Evolutionary conservation across 2,113 vertebrate species (phyloP).

Genomic region (Syngnathoides biaculeatus): DNA sequence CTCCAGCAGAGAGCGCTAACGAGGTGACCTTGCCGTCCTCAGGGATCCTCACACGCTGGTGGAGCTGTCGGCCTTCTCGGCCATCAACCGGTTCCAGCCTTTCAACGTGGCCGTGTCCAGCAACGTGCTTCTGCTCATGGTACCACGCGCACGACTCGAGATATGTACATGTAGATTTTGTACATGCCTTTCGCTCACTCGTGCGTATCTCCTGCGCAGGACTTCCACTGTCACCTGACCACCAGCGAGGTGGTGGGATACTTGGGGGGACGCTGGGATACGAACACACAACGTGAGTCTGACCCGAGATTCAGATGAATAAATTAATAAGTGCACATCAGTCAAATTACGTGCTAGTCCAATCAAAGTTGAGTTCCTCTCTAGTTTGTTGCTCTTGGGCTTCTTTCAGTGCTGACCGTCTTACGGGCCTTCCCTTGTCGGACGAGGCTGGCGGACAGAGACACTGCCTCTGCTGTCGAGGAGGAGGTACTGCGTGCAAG

Average conservation of each 20-base stretch:
- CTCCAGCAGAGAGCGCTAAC: not conserved
- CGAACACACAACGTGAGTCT: conserved; percentile 85
- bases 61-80: conserved; percentile 86
- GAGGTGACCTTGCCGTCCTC: conserved; percentile 21
- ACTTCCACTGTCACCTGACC: conserved; percentile 96
- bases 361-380: not conserved
- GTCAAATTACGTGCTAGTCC: not conserved
- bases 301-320: not conserved
- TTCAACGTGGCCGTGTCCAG: conserved; percentile 95
- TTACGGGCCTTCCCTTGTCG: conserved; percentile 91
- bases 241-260: conserved; percentile 93
- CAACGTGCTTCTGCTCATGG: conserved; percentile 92
- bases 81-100: conserved; percentile 95
- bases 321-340: not conserved
- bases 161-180: too few relatives aligned
- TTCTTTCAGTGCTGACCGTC: conserved; percentile 84
- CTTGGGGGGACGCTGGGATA: conserved; percentile 94
- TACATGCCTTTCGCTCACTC: too few relatives aligned
- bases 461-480: conserved; percentile 77
- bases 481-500: conserved; percentile 79
- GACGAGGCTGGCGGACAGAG: conserved; percentile 81
- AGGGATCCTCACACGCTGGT: conserved; percentile 92
- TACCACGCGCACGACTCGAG: conserved; percentile 29
- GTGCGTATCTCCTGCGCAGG: conserved; percentile 58
- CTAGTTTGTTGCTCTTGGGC: not conserved